Evolutionary conservation across 2,888 invertebrate genomes (phyloP).

Genomic region (Sussaba pulchella): DNA sequence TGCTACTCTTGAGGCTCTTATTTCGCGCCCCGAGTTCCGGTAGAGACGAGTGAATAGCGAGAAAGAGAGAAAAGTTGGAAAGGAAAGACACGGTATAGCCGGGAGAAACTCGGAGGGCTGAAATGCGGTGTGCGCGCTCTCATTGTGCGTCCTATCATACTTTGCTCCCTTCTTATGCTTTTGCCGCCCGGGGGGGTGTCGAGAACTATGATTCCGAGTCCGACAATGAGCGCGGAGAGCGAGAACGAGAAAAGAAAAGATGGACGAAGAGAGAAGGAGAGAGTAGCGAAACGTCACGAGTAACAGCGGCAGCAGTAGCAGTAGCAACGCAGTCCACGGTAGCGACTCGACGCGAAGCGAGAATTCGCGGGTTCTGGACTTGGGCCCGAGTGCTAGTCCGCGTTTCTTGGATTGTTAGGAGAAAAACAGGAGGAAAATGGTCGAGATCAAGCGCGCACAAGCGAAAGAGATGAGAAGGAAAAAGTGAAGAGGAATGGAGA

Average conservation of each 20-base stretch:
- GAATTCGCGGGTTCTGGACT: slow-evolving; percentile 8
- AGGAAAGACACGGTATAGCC: slow-evolving; percentile 40
- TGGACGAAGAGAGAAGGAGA: slow-evolving; percentile 18
- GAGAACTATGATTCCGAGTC: slow-evolving; percentile 57
- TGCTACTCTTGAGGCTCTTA: slow-evolving; percentile 36
- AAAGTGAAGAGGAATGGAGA: slow-evolving; percentile 30
- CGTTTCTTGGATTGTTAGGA: slow-evolving; percentile 52
- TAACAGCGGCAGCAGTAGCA: no score
- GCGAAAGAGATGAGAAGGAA: slow-evolving; percentile 52
- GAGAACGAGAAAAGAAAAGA: slow-evolving; percentile 24
- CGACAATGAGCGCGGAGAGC: slow-evolving; percentile 54
- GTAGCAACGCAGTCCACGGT: background rate
- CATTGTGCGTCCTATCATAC: slow-evolving; percentile 63
- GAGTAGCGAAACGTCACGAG: slow-evolving; percentile 34
- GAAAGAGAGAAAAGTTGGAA: slow-evolving; percentile 33
- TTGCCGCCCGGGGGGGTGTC: slow-evolving; percentile 39
- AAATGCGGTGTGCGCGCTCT: slow-evolving; percentile 51
- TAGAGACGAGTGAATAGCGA: slow-evolving; percentile 46
- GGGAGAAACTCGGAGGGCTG: slow-evolving; percentile 55
- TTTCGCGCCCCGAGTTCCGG: slow-evolving; percentile 26
- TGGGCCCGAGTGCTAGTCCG: slow-evolving; percentile 30
- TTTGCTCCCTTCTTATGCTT: slow-evolving; percentile 28
- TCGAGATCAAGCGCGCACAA: slow-evolving; percentile 55
- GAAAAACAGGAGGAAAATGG: slow-evolving; percentile 48
- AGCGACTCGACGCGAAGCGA: slow-evolving; percentile 32